Evolutionary conservation across 2,113 vertebrate species (phyloP).

Genomic region (Bubalus kerabau): DNA sequence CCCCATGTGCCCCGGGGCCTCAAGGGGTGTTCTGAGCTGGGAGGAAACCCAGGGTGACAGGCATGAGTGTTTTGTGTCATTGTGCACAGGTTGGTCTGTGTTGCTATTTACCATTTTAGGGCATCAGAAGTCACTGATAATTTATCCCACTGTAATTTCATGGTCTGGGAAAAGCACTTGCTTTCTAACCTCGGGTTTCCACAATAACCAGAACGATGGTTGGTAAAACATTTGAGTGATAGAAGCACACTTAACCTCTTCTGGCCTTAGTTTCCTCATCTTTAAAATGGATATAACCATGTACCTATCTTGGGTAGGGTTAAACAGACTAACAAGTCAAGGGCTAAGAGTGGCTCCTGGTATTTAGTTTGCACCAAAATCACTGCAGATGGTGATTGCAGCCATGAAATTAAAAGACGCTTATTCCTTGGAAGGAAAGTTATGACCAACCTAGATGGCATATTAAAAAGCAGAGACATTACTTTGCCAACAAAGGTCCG

Average conservation of each 20-base stretch:
- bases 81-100: not conserved
- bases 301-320: too few species aligned
- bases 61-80: not conserved
- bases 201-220: not conserved
- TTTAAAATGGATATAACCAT: not conserved
- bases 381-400: too few species aligned
- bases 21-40: not conserved
- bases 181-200: not conserved
- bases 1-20: not conserved
- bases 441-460: too few species aligned
- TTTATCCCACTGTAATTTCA: not conserved
- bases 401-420: too few species aligned
- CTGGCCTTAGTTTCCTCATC: conserved; percentile 12
- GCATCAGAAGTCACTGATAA: not conserved
- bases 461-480: too few species aligned
- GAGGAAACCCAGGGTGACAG: not conserved
- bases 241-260: not conserved
- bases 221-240: not conserved
- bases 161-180: not conserved
- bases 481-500: too few species aligned
- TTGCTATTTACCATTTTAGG: not conserved
- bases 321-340: not conserved
- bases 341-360: not conserved
- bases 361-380: not conserved
- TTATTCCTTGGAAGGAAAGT: too few species aligned